Percentiles rank a stretch among this genome's conserved stretches.
Evolutionary conservation across 2,888 invertebrate genomes (phyloP).

Genomic region (Scaptomyza parva): DNA sequence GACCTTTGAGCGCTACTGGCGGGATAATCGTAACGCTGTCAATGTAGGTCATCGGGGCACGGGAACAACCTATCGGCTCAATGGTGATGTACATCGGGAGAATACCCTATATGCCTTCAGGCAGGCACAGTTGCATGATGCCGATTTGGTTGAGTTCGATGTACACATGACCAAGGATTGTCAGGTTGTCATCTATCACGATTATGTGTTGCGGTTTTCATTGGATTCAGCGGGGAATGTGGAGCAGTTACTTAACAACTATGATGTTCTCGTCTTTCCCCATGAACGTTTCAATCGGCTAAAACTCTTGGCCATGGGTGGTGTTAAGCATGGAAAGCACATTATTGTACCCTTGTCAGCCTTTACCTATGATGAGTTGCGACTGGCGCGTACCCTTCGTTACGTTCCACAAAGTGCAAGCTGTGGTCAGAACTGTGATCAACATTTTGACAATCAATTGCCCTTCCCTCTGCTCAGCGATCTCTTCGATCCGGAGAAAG

Average conservation of each 20-base stretch:
- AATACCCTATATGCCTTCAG: constrained; percentile 97
- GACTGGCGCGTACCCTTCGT: constrained; percentile 89
- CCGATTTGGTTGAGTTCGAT: constrained; percentile 98
- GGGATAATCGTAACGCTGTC: constrained; percentile 90
- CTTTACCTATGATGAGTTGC: constrained; percentile 91
- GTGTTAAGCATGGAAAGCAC: constrained; percentile 25
- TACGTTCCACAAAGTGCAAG: constrained; percentile 78
- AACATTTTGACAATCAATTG: constrained; percentile 90
- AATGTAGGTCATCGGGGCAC: constrained; percentile 98
- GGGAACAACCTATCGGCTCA: constrained; percentile 92
- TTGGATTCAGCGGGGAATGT: constrained; percentile 87
- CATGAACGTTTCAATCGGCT: constrained; percentile 95
- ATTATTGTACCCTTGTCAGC: constrained; percentile 86
- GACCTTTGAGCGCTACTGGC: constrained; percentile 93
- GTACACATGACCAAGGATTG: constrained; percentile 97
- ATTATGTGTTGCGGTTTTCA: constrained; percentile 95
- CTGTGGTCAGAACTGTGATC: constrained; percentile 86
- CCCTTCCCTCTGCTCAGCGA: constrained; percentile 96
- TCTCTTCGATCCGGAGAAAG: constrained; percentile 90
- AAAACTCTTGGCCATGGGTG: constrained; percentile 91
- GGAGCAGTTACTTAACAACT: constrained; percentile 88
- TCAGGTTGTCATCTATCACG: constrained; percentile 96
- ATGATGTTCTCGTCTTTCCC: constrained; percentile 94
- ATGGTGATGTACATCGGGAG: constrained; percentile 91
- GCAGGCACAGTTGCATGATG: constrained; percentile 94